Evolutionary conservation across 64 coral and sea anemone species (phyloP).

Genomic region (Acropora tenuis): DNA sequence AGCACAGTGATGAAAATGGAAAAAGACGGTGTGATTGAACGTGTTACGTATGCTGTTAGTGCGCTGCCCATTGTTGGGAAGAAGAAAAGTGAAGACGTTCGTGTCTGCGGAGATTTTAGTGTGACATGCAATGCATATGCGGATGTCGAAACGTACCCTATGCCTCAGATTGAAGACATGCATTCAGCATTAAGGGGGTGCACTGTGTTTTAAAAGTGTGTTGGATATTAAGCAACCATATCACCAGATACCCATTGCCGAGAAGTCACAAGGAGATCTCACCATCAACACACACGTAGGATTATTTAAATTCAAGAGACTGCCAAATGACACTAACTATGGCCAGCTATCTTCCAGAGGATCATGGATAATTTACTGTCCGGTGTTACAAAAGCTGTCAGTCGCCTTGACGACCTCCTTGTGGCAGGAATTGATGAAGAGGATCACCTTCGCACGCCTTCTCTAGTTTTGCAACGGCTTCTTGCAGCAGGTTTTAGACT

Average conservation of each 20-base stretch:
- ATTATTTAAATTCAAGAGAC: constrained; percentile 45
- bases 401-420: constrained; percentile 49
- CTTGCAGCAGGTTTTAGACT: constrained; percentile 24
- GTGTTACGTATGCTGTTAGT: constrained; percentile 59
- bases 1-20: constrained; percentile 62
- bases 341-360: not conserved
- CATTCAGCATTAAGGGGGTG: constrained; percentile 46
- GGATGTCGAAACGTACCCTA: constrained; percentile 13
- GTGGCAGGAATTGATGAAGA: constrained; percentile 20
- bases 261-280: constrained; percentile 16
- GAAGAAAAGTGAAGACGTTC: no score
- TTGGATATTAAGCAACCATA: constrained; percentile 65
- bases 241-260: constrained; percentile 56
- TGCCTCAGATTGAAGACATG: constrained; percentile 62
- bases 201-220: constrained; percentile 34
- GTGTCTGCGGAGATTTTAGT: no score
- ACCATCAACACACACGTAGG: constrained; percentile 63
- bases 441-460: constrained; percentile 46
- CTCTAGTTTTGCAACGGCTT: constrained; percentile 55
- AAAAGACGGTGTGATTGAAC: constrained; percentile 70
- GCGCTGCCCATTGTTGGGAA: constrained; percentile 10
- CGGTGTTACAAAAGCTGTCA: constrained; percentile 43
- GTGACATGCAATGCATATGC: not conserved
- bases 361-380: constrained; percentile 54
- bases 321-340: constrained; percentile 56